Evolutionary conservation across 2,113 vertebrate species (phyloP), one percentile per base, ranked within the genome.

Genomic region (Scolopax mira): DNA sequence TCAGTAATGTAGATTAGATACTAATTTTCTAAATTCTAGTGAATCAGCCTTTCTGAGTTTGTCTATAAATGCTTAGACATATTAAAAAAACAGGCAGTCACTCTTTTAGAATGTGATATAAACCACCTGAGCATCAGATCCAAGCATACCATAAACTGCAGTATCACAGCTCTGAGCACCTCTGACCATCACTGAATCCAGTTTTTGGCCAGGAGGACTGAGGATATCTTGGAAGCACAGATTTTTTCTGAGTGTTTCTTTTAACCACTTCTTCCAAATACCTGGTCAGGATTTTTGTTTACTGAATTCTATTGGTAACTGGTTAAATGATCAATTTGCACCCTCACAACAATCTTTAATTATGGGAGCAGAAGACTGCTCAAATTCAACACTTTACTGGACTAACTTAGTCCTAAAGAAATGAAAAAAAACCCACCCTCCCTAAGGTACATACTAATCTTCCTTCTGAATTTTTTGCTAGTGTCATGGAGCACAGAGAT

Each of bases 141-240:
- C 0, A 3, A 61, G 21, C 18, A 9, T 4, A 49, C 5, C 9
- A 1, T 3, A 44, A 1, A 3, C 11, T 33, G 46, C 8, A n/a
- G 22, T 24, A 24, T 33, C 31, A 41, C 12, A 51, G 6, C 33
- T 71, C 48, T 21, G 48, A 79, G 81, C 60, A 39, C 69, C 31
- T 42, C 0, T 19, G 41, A 11, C 31, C 49, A 2, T 11, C 48
- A 41, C 16, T 30, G 67, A 51, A 69, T 9, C 9, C 22, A 51
- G 25, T 25, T 85, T 85, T 48, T 60, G 23, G 10, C 44, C 27
- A 33, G 44, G 31, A 87, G 58, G 52, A 46, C 19, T 15, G 6
- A 54, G 17, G 18, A 52, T 16, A 60, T 48, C 49, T 28, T 65
- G 48, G 39, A 79, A 65, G 62, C 10, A 90, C 49, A 54, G 19